These are phyloP conservation scores for Megaceryle alcyon DNA, from an alignment of 2,797 vertebrate genomes.

Conservation along the genomic window DNA sequence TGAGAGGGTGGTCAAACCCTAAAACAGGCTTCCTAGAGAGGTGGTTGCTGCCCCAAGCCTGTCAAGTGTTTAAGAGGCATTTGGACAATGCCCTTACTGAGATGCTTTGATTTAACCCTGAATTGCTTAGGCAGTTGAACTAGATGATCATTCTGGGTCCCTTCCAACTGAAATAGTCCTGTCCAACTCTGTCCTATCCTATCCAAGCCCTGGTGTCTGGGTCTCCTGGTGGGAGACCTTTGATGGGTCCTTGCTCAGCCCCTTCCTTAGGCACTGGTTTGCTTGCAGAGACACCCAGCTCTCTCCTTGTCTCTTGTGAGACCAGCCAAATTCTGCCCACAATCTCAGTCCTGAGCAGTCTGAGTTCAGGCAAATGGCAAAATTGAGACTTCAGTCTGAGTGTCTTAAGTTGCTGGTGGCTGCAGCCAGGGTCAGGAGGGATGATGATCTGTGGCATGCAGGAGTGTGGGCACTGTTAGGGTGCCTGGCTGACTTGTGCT, in stretches of 20 bases:
- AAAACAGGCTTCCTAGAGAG: not conserved
- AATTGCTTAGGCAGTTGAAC: too few species aligned
- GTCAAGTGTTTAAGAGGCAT: not conserved
- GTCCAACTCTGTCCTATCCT: not conserved
- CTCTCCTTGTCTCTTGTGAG: not conserved
- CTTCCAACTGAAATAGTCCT: not conserved
- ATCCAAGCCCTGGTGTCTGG: not conserved
- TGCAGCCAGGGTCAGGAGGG: not conserved
- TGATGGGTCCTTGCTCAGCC: not conserved
- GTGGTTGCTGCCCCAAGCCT: not conserved
- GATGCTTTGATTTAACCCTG: not conserved
- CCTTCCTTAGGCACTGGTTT: not conserved
- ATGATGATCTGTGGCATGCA: not conserved
- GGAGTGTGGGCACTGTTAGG: not conserved
- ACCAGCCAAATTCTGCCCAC: not conserved
- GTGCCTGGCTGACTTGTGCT: not conserved
- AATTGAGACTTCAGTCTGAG: fast-evolving
- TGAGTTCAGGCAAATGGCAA: not conserved
- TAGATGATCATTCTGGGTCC: not conserved
- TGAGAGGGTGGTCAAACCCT: not conserved
- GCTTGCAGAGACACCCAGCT: not conserved
- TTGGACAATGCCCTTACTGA: not conserved
- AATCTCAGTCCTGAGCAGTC: not conserved
- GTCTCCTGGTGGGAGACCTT: not conserved
- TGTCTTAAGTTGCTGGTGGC: not conserved